Evolutionary conservation across 2,797 vertebrate genomes (phyloP), one percentile per base, ranked within the genome.

Genomic region (Chloroceryle amazona): DNA sequence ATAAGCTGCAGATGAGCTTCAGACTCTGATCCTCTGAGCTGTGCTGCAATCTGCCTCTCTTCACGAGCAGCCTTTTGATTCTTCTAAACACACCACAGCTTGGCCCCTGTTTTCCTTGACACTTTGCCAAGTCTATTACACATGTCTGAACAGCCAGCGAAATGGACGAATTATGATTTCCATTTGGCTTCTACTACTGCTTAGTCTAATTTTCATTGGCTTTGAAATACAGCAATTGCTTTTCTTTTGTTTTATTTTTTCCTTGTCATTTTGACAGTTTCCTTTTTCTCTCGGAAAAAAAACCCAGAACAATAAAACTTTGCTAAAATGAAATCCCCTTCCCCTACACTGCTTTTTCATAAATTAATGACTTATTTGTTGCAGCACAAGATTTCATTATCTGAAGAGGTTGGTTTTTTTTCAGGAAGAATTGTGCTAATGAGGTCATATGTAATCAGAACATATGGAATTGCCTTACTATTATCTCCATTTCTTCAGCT

Each of bases 141-240:
- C 39, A 83, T 96, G 97, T 98, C 92, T 76, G 93, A 97, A 93
- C 93, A 91, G 65, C 88, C 85, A 89, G 90, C 92, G 92, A 96
- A 97, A 97, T 74, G 89, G 91, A 97, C 98, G 96, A 98, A 96
- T 97, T 98, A 98, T 57, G 86, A 93, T 96, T 98, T 98, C 97
- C 93, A 98, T 97, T 98, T 98, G 97, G 96, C 95, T 97, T 97
- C 90, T 85, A 92, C 11, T 82, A 94, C 75, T 60, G 44, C 93
- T 97, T 97, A 96, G 96, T 97, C 97, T 98, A 98, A 98, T 98
- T 98, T 98, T 97, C 68, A 72, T 91, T 83, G 93, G 94, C 81
- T 98, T 97, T 97, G 96, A 98, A 97, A 97, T 97, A 97, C 21
- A 96, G 88, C 39, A 35, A 93, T 96, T 96, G 94, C 85, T 95